Evolutionary conservation across 2,888 invertebrate genomes (phyloP).

Genomic region (Diplazon laetatorius): DNA sequence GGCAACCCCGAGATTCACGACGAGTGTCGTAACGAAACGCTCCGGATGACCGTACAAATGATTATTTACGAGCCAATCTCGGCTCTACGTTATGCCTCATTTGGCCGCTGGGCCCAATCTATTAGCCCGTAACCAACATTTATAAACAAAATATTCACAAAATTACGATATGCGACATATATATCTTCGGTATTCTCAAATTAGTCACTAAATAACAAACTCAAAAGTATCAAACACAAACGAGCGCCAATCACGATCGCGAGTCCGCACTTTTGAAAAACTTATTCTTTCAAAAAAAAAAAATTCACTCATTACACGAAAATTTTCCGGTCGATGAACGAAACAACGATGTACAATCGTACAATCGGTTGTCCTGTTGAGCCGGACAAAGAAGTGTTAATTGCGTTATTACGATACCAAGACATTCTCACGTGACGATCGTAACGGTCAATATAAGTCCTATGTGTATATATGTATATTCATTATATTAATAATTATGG

Average conservation of each 20-base stretch:
- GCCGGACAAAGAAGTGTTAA: conserved; percentile 79
- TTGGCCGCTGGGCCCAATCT: conserved; percentile 74
- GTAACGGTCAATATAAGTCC: background rate
- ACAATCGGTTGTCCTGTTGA: conserved; percentile 25
- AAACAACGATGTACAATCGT: background rate
- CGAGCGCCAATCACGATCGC: too few relatives aligned
- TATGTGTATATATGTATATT: conserved; percentile 3
- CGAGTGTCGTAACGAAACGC: conserved; percentile 65
- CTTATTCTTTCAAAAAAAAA: too few relatives aligned
- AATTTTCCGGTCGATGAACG: background rate
- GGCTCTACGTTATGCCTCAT: conserved; percentile 76
- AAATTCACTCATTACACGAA: background rate
- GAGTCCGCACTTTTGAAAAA: background rate
- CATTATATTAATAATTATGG: too few relatives aligned
- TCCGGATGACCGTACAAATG: conserved; percentile 73
- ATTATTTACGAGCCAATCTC: conserved; percentile 77
- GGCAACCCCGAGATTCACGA: conserved; percentile 46
- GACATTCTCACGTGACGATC: conserved; percentile 4
- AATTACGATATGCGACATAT: background rate
- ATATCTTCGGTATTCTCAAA: background rate
- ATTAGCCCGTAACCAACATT: conserved; percentile 75
- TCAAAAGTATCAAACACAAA: too few relatives aligned
- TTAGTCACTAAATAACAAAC: too few relatives aligned
- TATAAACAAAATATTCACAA: conserved; percentile 67
- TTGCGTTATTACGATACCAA: conserved; percentile 78